Evolutionary conservation across 2,888 invertebrate species (phyloP).

Genomic region (Hyppa rectilinea): DNA sequence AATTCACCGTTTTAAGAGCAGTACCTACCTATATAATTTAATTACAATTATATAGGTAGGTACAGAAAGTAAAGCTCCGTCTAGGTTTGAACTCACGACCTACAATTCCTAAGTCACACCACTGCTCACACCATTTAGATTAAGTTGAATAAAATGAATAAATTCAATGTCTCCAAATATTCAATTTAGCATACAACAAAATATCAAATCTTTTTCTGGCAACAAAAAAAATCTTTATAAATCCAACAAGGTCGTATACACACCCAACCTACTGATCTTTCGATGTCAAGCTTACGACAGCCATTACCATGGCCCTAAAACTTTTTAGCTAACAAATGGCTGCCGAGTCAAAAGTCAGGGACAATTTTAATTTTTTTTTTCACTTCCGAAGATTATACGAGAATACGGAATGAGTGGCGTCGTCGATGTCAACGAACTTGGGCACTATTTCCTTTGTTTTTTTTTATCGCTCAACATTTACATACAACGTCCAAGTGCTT

Average conservation of each 20-base stretch:
- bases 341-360: constrained; percentile 43
- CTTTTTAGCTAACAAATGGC: constrained; percentile 39
- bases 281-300: constrained; percentile 17
- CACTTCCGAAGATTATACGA: constrained; percentile 57
- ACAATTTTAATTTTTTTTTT: constrained; percentile 57
- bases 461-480: constrained; percentile 49
- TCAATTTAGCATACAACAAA: neutral
- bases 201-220: neutral
- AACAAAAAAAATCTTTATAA: neutral
- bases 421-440: constrained; percentile 56
- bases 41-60: too few species aligned
- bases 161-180: neutral
- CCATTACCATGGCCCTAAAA: constrained; percentile 26
- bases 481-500: constrained; percentile 30
- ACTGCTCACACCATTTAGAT: too few species aligned
- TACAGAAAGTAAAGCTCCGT: too few species aligned
- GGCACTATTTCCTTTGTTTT: constrained; percentile 57
- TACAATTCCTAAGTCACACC: too few species aligned
- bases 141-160: neutral
- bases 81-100: too few species aligned
- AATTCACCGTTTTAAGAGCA: too few species aligned
- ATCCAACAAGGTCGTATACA: neutral
- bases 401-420: constrained; percentile 58
- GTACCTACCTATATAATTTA: too few species aligned
- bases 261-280: constrained; percentile 29